Percentiles rank a stretch among this genome's conserved stretches.
Evolutionary conservation across 1,140 invertebrate species (phyloP).

Genomic region (Magallana ariakensis): DNA sequence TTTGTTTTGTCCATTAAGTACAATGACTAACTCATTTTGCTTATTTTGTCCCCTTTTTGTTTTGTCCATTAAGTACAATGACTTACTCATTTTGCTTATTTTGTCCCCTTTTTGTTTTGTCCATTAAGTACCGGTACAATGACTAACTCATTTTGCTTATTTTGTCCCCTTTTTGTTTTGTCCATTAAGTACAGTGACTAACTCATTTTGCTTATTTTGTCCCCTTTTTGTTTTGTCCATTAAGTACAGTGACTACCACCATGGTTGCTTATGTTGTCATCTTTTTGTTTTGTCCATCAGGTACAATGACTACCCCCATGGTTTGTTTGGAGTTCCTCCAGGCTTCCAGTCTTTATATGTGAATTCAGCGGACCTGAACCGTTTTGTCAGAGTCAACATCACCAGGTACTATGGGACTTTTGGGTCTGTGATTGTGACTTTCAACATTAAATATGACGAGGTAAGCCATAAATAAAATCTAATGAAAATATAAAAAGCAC

Average conservation of each 20-base stretch:
- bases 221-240: no score
- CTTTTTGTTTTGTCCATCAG: slow-evolving; percentile 50
- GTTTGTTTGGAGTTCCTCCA: slow-evolving; percentile 71
- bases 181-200: no score
- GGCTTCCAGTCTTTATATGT: slow-evolving; percentile 68
- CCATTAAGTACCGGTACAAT: slow-evolving; percentile 74
- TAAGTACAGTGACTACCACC: no score
- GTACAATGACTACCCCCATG: slow-evolving; percentile 78
- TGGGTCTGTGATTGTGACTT: slow-evolving; percentile 71
- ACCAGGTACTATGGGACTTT: slow-evolving; percentile 72
- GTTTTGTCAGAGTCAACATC: slow-evolving; percentile 71
- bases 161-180: no score
- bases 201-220: no score
- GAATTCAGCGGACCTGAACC: slow-evolving; percentile 63
- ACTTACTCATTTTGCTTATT: no score
- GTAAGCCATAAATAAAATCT: slow-evolving; percentile 56
- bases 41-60: no score
- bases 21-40: no score
- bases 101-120: no score
- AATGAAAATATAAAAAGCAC: neutral
- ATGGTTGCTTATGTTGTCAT: no score
- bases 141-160: no score
- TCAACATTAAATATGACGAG: slow-evolving; percentile 71
- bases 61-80: no score
- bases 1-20: slow-evolving; percentile 60